These are phyloP conservation scores for Rhinophrynus dorsalis DNA, from an alignment of 2,797 vertebrate genomes.

Conservation along the genomic window DNA sequence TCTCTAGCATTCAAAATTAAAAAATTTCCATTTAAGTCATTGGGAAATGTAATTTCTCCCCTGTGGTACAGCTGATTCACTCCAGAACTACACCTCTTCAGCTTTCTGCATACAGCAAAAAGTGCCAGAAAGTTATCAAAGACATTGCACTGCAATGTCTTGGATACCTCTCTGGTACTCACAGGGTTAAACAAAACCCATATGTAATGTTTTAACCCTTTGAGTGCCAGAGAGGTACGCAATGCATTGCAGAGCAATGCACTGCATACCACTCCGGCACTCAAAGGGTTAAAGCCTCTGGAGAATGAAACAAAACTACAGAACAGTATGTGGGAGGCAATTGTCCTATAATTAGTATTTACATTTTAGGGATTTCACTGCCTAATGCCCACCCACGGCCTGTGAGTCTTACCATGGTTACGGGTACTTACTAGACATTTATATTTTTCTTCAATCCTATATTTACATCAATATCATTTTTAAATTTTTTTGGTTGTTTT, in stretches of 20 bases:
- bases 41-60: too few species aligned
- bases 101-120: too few species aligned
- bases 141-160: too few species aligned
- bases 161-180: neutral
- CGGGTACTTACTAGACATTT: conserved; percentile 64
- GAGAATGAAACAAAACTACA: conserved; percentile 54
- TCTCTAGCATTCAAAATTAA: too few species aligned
- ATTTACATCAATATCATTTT: conserved; percentile 62
- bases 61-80: too few species aligned
- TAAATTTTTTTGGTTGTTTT: conserved; percentile 52
- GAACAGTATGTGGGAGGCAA: conserved; percentile 61
- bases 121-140: too few species aligned
- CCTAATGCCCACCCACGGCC: conserved; percentile 56
- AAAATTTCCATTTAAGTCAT: too few species aligned
- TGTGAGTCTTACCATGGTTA: conserved; percentile 56
- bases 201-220: conserved; percentile 57
- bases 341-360: conserved; percentile 65
- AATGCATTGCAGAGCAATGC: too few species aligned
- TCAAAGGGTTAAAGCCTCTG: conserved; percentile 54
- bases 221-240: too few species aligned
- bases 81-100: too few species aligned
- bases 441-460: conserved; percentile 60
- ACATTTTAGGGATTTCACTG: conserved; percentile 61
- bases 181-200: conserved; percentile 54
- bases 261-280: neutral